Conservation (phyloP, 2,888 invertebrate genomes). For the Agriopis marginaria region DNA sequence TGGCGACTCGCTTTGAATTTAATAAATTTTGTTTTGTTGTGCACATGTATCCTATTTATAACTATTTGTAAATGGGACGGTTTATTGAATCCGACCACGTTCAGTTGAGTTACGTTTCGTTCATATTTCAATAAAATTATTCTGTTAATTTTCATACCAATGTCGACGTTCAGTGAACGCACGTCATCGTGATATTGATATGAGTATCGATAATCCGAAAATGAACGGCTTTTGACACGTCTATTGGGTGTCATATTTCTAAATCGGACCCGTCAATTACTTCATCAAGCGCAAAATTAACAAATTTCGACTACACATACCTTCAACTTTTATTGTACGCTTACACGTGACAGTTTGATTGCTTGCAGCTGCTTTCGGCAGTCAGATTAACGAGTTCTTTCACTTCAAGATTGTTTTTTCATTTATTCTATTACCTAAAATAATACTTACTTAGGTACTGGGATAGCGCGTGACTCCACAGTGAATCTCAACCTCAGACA, state of each 20-base stretch:
- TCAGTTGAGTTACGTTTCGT: slow-evolving; percentile 39
- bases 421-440: too few relatives aligned
- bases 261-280: slow-evolving; percentile 28
- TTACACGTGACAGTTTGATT: not conserved
- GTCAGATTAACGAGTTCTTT: not conserved
- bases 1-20: slow-evolving; percentile 75
- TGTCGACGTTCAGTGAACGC: slow-evolving; percentile 30
- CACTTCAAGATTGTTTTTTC: not conserved
- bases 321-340: slow-evolving; percentile 6
- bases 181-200: slow-evolving; percentile 36
- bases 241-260: slow-evolving; percentile 35
- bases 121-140: slow-evolving; percentile 1
- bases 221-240: slow-evolving; percentile 32
- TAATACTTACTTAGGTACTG: too few relatives aligned
- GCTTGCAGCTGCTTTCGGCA: not conserved
- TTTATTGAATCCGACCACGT: slow-evolving; percentile 62
- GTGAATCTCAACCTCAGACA: too few relatives aligned
- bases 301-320: slow-evolving; percentile 16
- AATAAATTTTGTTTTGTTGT: slow-evolving; percentile 73
- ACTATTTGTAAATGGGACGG: slow-evolving; percentile 37
- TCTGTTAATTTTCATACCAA: slow-evolving; percentile 11
- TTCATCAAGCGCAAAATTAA: slow-evolving; percentile 31
- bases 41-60: slow-evolving; percentile 66
- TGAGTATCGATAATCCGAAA: slow-evolving; percentile 28
- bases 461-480: too few relatives aligned